Conservation (phyloP, 1,140 invertebrate species). For the Trichonephila clavipes region DNA sequence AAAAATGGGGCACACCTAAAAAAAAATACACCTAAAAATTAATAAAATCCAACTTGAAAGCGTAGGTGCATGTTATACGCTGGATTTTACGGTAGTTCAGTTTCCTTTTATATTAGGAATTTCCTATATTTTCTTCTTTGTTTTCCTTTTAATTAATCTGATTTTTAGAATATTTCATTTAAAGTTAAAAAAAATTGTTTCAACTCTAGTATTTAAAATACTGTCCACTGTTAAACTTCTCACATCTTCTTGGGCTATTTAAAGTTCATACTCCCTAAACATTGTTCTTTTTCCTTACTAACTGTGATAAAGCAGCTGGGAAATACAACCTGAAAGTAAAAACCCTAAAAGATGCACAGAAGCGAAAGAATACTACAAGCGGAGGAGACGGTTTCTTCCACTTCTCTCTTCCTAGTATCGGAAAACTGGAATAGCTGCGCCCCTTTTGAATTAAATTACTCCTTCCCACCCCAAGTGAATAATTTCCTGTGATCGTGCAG, state of each 20-base stretch:
- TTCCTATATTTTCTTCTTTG: too few species aligned
- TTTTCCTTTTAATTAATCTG: too few species aligned
- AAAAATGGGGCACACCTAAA: too few species aligned
- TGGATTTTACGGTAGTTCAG: too few species aligned
- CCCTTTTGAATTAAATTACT: slow-evolving; percentile 11
- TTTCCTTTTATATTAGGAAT: too few species aligned
- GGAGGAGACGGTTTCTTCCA: background rate
- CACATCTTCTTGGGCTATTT: background rate
- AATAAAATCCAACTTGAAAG: too few species aligned
- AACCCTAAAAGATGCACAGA: background rate
- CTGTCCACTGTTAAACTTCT: too few species aligned
- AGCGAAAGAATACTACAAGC: background rate
- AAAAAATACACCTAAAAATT: too few species aligned
- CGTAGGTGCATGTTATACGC: too few species aligned
- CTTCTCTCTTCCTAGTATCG: background rate
- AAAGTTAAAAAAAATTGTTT: too few species aligned
- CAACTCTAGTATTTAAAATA: too few species aligned
- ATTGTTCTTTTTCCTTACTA: background rate
- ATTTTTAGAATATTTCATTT: too few species aligned
- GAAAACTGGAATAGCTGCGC: background rate
- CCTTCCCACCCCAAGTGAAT: slow-evolving; percentile 2
- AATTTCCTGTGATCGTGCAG: background rate
- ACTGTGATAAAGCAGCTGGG: background rate
- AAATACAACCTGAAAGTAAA: background rate
- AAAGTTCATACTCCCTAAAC: background rate